Evolutionary conservation across 2,113 vertebrate species (phyloP).

Genomic region (Cephalopterus ornatus): DNA sequence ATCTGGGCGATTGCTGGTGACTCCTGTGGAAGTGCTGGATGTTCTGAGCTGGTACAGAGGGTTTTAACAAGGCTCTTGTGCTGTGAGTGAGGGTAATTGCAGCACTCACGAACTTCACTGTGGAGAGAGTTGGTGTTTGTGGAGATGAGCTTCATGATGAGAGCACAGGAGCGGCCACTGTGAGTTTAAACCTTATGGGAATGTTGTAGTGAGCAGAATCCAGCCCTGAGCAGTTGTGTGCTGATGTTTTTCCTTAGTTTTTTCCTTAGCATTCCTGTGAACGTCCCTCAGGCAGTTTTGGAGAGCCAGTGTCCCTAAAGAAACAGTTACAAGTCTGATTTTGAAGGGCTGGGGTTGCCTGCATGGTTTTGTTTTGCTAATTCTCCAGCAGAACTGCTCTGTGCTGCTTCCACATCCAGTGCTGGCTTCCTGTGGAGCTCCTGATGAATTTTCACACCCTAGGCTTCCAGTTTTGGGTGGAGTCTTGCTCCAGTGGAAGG

Average conservation of each 20-base stretch:
- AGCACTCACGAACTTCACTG: background rate
- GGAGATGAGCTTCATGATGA: background rate
- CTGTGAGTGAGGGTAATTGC: background rate
- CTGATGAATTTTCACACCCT: background rate
- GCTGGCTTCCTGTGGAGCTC: background rate
- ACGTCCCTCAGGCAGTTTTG: background rate
- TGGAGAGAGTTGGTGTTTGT: background rate
- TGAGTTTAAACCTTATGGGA: background rate
- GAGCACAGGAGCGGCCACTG: rapidly evolving
- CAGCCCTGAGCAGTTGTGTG: background rate
- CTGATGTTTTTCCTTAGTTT: background rate
- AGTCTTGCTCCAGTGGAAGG: background rate
- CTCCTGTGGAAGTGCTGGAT: background rate
- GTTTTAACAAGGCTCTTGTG: background rate
- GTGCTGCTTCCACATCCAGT: background rate
- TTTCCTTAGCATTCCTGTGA: background rate
- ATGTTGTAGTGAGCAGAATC: background rate
- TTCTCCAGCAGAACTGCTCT: background rate
- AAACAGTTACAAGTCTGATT: background rate
- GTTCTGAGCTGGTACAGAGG: background rate
- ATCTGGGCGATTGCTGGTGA: background rate
- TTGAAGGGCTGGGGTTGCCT: background rate
- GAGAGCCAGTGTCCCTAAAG: background rate
- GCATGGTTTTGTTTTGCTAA: background rate
- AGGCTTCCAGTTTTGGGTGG: background rate